These are phyloP conservation scores for Siniperca scherzeri DNA, from an alignment of 2,797 vertebrate genomes.

Conservation along the genomic window DNA sequence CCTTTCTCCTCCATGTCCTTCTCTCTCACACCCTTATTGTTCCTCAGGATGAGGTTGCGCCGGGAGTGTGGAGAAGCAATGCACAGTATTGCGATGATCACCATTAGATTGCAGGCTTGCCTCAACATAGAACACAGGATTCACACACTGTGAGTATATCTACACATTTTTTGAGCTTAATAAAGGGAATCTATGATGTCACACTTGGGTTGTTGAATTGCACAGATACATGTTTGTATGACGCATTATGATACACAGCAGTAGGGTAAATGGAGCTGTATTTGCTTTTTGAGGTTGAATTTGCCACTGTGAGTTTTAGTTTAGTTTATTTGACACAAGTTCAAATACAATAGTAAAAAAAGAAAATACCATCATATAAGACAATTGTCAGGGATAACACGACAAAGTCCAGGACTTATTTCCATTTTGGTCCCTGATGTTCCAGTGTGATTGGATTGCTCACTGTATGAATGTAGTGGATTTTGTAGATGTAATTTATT, in stretches of 20 bases:
- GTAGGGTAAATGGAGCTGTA: neutral
- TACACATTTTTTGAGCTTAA: neutral
- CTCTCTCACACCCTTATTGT: neutral
- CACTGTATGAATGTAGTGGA: neutral
- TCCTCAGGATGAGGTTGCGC: slow-evolving; percentile 79
- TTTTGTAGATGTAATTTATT: neutral
- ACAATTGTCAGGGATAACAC: no score
- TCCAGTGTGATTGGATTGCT: neutral
- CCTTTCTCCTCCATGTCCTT: neutral
- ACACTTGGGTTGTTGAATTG: neutral
- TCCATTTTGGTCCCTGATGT: no score
- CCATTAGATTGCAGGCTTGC: slow-evolving; percentile 81
- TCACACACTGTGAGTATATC: slow-evolving; percentile 75
- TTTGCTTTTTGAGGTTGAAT: neutral
- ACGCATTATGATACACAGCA: neutral
- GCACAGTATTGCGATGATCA: slow-evolving; percentile 81
- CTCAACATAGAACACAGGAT: slow-evolving; percentile 74
- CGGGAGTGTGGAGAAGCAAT: slow-evolving; percentile 77
- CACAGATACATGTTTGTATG: neutral
- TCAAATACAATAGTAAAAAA: no score
- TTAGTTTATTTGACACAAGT: no score
- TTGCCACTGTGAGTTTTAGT: neutral
- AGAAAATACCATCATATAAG: no score
- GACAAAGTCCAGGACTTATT: no score
- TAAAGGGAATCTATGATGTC: neutral